A percentile compares a stretch with the other conserved stretches of the same genome.
phyloP scores from a whole-genome alignment of 2,113 vertebrate species.

The Paratilapia polleni region DNA sequence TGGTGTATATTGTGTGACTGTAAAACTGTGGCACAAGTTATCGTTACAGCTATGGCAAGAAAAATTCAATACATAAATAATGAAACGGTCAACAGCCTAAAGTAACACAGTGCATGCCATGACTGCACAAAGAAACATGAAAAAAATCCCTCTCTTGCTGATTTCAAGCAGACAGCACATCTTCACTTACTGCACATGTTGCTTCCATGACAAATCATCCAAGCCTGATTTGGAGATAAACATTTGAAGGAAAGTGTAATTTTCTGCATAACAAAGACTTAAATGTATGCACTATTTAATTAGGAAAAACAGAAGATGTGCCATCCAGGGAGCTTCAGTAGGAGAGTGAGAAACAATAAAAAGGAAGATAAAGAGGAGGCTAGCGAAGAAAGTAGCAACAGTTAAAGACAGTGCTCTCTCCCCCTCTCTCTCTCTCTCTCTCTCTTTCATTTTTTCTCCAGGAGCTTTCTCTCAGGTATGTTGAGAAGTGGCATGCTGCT shows the following conservation, averaged over 20 bases:
- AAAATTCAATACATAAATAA: neutral
- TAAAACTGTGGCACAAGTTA: neutral
- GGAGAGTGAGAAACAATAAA: slow-evolving; percentile 35
- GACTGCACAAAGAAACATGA: neutral
- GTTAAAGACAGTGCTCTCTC: slow-evolving; percentile 54
- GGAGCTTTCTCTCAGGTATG: slow-evolving; percentile 80
- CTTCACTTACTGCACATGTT: neutral
- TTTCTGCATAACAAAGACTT: slow-evolving; percentile 59
- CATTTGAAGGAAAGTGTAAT: slow-evolving; percentile 31
- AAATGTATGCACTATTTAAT: slow-evolving; percentile 70
- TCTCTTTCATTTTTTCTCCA: slow-evolving; percentile 24
- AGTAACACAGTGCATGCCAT: neutral
- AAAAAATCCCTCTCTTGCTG: neutral
- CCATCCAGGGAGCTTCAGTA: slow-evolving; percentile 47
- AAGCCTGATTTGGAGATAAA: slow-evolving; percentile 17
- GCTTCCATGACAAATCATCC: slow-evolving; percentile 25
- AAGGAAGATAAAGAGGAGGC: slow-evolving; percentile 5
- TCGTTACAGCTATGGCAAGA: neutral
- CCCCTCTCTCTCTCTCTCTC: slow-evolving; percentile 17
- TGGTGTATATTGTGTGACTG: neutral
- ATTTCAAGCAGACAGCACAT: slow-evolving; percentile 1
- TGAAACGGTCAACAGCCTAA: neutral
- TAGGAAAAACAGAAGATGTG: slow-evolving; percentile 51
- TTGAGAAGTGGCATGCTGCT: slow-evolving; percentile 67
- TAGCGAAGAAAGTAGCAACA: slow-evolving; percentile 53